These are phyloP conservation scores for Nesoenas mayeri DNA, from an alignment of 2,113 vertebrate species.

Conservation along the genomic window DNA sequence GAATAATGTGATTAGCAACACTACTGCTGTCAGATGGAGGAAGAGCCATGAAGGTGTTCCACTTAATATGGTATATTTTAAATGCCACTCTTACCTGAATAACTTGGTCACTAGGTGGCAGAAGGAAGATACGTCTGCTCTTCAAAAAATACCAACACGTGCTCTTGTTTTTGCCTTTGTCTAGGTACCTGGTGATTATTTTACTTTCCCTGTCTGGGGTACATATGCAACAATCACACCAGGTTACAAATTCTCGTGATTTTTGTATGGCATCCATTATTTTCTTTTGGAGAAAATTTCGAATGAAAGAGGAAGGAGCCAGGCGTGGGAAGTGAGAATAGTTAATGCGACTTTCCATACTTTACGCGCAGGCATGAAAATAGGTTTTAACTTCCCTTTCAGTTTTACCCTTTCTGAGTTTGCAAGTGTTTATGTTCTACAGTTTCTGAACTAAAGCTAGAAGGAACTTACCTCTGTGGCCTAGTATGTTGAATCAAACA, in stretches of 20 bases:
- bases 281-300: not conserved
- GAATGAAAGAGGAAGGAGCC: not conserved
- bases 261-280: not conserved
- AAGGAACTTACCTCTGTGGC: not conserved
- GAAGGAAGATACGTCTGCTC: conserved; percentile 53
- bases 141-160: not conserved
- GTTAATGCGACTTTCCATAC: not conserved
- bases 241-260: not conserved
- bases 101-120: conserved; percentile 68
- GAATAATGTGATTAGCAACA: conserved; percentile 15
- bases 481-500: not conserved
- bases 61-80: not conserved
- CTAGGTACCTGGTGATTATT: not conserved
- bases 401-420: not conserved
- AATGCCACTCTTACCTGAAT: not conserved
- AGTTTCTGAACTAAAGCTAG: not conserved
- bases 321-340: not conserved
- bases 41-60: not conserved
- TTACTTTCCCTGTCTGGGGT: not conserved
- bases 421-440: not conserved
- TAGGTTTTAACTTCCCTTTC: not conserved
- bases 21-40: not conserved
- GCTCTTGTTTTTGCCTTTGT: not conserved
- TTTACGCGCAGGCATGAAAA: not conserved
- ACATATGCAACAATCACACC: not conserved